Evolutionary conservation across 2,113 vertebrate species (phyloP).

Genomic region (Colossoma macropomum): DNA sequence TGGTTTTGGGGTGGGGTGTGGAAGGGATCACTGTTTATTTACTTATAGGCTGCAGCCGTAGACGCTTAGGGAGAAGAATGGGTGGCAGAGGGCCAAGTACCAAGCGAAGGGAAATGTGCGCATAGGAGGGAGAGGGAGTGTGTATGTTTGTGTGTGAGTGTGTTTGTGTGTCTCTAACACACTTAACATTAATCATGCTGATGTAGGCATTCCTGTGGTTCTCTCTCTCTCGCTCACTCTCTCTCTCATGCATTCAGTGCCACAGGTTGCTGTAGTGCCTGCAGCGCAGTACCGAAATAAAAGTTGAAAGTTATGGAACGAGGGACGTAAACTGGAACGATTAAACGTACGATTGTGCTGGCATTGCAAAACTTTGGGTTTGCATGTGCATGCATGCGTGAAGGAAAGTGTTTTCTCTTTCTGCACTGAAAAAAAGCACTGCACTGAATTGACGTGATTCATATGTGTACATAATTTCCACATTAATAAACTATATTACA

Average conservation of each 20-base stretch:
- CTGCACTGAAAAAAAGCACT: neutral
- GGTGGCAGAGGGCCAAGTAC: conserved; percentile 50
- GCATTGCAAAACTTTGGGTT: neutral
- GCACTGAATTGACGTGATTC: neutral
- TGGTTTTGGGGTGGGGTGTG: conserved; percentile 53
- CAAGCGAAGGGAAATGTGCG: conserved; percentile 44
- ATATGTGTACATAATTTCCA: neutral
- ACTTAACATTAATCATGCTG: conserved; percentile 49
- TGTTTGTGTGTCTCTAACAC: conserved; percentile 33
- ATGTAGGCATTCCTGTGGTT: conserved; percentile 51
- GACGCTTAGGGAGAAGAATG: conserved; percentile 55
- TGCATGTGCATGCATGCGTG: neutral
- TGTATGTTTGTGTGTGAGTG: conserved; percentile 6
- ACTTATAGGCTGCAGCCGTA: conserved; percentile 49
- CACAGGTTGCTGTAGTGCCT: conserved; percentile 16
- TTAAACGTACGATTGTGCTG: conserved; percentile 28
- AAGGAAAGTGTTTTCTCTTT: neutral
- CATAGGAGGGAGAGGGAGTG: conserved; percentile 29
- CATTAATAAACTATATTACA: neutral
- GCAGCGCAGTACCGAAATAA: conserved; percentile 23
- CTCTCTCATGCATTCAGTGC: conserved; percentile 11
- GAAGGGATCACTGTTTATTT: conserved; percentile 58
- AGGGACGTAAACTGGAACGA: conserved; percentile 27
- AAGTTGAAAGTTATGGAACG: neutral
- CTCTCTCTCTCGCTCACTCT: conserved; percentile 22